Evolutionary conservation across 1,140 invertebrate genomes (phyloP).

Genomic region (Hyphantria cunea): DNA sequence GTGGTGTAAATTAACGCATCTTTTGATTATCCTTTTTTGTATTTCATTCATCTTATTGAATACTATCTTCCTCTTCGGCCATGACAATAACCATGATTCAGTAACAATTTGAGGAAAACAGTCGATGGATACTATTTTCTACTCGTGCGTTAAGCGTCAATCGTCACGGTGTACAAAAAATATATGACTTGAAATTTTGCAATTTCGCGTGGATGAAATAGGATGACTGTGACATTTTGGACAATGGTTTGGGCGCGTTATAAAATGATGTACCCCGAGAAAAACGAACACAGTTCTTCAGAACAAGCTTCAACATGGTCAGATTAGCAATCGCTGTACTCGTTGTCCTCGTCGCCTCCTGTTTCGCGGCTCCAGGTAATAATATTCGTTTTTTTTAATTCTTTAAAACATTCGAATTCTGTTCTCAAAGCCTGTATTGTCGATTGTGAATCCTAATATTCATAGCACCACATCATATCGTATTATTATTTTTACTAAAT

Average conservation of each 20-base stretch:
- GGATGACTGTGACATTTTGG: conserved; percentile 10
- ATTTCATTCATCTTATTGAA: too few relatives aligned
- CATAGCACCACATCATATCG: too few relatives aligned
- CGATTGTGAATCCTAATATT: too few relatives aligned
- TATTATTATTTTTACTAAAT: too few relatives aligned
- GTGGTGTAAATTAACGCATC: too few relatives aligned
- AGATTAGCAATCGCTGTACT: conserved; percentile 4
- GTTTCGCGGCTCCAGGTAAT: conserved; percentile 12
- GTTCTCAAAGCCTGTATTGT: too few relatives aligned
- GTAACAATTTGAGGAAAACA: not conserved
- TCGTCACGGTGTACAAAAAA: conserved; percentile 23
- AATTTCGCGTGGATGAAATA: conserved; percentile 6
- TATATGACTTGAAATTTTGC: conserved; percentile 14
- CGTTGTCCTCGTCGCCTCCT: not conserved
- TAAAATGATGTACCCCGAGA: conserved; percentile 13
- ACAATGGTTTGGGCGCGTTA: conserved; percentile 13
- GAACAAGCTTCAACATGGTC: conserved; percentile 20
- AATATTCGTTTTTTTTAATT: not conserved
- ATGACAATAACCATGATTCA: too few relatives aligned
- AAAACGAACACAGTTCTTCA: not conserved
- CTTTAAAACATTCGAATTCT: too few relatives aligned
- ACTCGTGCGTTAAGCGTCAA: conserved; percentile 15
- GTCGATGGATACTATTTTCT: not conserved
- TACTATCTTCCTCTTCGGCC: too few relatives aligned
- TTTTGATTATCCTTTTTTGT: too few relatives aligned